Evolutionary conservation across 35 echinoderm and acorn worm genomes (phyloP), one percentile per base, ranked within the genome.

Genomic region (Ptychodera flava): DNA sequence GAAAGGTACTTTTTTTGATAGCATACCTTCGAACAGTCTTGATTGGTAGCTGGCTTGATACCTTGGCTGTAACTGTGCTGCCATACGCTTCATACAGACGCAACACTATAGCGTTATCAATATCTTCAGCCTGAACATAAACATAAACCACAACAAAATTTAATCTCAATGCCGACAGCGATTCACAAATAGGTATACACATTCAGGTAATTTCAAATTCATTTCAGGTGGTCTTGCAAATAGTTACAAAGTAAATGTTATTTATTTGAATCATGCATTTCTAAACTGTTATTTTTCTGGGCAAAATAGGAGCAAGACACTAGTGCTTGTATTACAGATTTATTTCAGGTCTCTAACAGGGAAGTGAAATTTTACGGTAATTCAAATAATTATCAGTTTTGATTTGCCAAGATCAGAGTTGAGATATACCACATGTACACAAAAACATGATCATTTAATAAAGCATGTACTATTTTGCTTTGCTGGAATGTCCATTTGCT

Each of bases 51-150:
- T 36, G 45, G 16, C 83, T 91, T 28, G 53, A 80, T 28, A 97
- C 76, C n/a, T 31, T 85, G 0, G 82, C 89, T 29, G 33, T 36
- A 27, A 88, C 91, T 30, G 91, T 88, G 36, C 94, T 89, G 76
- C 94, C 94, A 89, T 83, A 97, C 28, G 94, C 88, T 81, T 97
- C 94, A 80, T 91, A 97, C 1, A 91, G 81, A 14, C 94, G 85
- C 29, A 97, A 27, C 31, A 97, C 86, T 36, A 97, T 15, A 35
- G 76, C 81, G 35, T 91, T 38, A 22, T 36, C 52, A 12, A n/a
- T 1, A 77, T 95, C 84, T 31, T 95, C 93, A 77, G 90, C 87
- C 93, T 95, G 79, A 1, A 84, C 79, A 32, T 31, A 86, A 76
- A 75, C n/a, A 35, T 35, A 35, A 33, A n/a, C 85, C 37, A 87